Base-by-base conservation (phyloP, 64 coral and sea anemone species). In the Actinia equina region DNA sequence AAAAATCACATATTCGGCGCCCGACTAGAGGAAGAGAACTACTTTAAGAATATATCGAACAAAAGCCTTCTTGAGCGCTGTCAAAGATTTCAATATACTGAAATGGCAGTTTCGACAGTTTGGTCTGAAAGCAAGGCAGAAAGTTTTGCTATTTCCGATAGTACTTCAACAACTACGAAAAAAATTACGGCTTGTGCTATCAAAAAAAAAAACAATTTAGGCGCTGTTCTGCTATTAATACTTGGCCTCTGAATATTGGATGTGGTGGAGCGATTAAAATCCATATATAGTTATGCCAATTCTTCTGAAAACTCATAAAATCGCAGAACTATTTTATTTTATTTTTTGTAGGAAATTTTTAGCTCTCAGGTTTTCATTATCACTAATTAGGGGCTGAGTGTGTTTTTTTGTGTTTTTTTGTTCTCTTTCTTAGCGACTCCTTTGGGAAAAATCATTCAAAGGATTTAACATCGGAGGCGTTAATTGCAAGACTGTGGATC, bases 361-460 rank as follows among this genome's bases (percentile, higher is more conserved):
- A 6, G 16, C 12, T 85, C 19, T 41, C 20, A 63, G 37, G 26
- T 5, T 60, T 58, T 16, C 20, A 17, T 22, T 60, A 60, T 14
- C 55, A 53, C 59, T 85, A 85, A 85, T 85, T 85, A 55, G 55
- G 19, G 56, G 51, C 1, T 41, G 55, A 20, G 26, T 85, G 18
- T 61, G 10, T 17, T 37, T 18, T 54, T 85, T 54, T 55, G 18
- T 27, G 4, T 18, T 54, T 18, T 63, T 60, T 60, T 85, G 43
- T 44, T 85, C 22, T 2, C 26, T 19, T 16, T 23, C 30, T 84
- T 59, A 15, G 5, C 22, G 19, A 62, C 15, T 85, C 52, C 53
- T 85, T 58, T 58, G 83, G 59, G 56, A 85, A 85, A 60, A 85
- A 59, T 60, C 16, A 25, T n/a, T 43, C 17, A 85, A 85, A 62